Evolutionary conservation across 2,797 vertebrate genomes (phyloP).

Genomic region (Etheostoma perlongum): DNA sequence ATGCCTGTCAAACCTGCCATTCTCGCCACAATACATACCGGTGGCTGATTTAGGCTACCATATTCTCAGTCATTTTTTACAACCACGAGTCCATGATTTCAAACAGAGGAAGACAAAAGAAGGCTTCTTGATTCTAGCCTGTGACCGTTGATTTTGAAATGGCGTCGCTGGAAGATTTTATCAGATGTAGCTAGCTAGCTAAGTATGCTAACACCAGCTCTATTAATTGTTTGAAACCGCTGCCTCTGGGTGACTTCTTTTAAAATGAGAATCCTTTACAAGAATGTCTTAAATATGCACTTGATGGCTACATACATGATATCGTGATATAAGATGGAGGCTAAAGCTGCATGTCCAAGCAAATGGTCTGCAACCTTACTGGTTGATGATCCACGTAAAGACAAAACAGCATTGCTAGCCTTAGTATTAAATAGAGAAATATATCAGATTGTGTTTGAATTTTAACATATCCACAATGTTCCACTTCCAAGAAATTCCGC

Average conservation of each 20-base stretch:
- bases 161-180: background rate
- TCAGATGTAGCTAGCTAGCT: background rate
- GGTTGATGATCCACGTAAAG: too few relatives aligned
- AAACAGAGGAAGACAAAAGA: background rate
- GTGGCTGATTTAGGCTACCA: background rate
- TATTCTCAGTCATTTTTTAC: background rate
- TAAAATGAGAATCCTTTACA: background rate
- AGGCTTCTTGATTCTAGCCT: too few relatives aligned
- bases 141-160: background rate
- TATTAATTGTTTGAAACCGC: background rate
- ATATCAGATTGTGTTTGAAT: too few relatives aligned
- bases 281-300: background rate
- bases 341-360: too few relatives aligned
- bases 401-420: too few relatives aligned
- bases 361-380: too few relatives aligned
- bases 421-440: too few relatives aligned
- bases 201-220: too few relatives aligned
- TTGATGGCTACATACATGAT: too few relatives aligned
- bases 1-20: slow-evolving; percentile 37
- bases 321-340: too few relatives aligned
- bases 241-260: background rate
- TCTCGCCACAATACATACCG: slow-evolving; percentile 4
- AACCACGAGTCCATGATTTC: background rate
- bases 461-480: too few relatives aligned
- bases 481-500: too few relatives aligned